phyloP scores from a whole-genome alignment of 2,888 invertebrate genomes.

The Cenopis cana region DNA sequence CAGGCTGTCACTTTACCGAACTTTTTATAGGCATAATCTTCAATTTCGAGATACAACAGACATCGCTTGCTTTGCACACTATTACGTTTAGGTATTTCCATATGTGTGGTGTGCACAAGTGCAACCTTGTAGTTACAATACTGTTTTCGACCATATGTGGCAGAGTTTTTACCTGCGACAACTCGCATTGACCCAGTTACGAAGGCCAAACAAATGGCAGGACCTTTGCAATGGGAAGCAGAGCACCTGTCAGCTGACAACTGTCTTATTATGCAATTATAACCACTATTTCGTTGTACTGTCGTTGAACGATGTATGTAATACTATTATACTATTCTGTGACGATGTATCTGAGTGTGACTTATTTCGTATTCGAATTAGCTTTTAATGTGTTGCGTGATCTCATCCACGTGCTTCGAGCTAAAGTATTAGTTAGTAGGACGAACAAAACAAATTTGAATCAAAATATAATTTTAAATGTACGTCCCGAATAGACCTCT shows the following conservation, averaged over 20 bases:
- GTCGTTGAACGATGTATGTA: too few species aligned
- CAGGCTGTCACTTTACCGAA: too few species aligned
- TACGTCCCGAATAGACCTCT: background rate
- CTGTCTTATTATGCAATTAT: constrained; percentile 30
- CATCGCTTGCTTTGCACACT: background rate
- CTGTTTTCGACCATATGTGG: background rate
- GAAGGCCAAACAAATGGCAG: constrained; percentile 77
- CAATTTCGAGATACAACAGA: background rate
- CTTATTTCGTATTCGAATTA: background rate
- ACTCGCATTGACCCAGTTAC: constrained; percentile 72
- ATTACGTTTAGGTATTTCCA: background rate
- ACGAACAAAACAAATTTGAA: background rate
- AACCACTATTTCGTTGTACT: constrained; percentile 22
- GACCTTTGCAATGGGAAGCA: constrained; percentile 75
- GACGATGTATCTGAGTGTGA: background rate
- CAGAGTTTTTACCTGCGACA: constrained; percentile 42
- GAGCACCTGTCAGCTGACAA: constrained; percentile 62
- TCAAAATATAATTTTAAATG: background rate
- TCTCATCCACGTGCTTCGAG: background rate
- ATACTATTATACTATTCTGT: too few species aligned
- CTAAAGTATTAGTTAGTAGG: background rate
- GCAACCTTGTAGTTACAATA: background rate
- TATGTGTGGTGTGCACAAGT: background rate
- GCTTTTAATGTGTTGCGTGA: background rate
- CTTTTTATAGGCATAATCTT: background rate